Evolutionary conservation across 2,113 vertebrate genomes (phyloP), one percentile per base, ranked within the genome.

Genomic region (Nestor notabilis): DNA sequence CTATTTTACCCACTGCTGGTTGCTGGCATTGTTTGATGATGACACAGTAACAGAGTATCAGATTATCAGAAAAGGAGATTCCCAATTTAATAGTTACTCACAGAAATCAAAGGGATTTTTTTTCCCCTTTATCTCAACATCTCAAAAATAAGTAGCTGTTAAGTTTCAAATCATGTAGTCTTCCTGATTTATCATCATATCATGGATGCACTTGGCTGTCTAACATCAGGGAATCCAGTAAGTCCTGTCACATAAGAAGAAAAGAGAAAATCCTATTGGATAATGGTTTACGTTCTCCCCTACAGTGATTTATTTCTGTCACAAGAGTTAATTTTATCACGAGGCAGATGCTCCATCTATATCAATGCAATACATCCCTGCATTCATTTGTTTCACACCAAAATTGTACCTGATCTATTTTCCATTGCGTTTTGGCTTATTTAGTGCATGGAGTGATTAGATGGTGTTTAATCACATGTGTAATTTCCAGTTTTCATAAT

Each of bases 261-360:
- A 97, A 98, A 97, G 89, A 96, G 96, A 96, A 98, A 98, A 96
- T 97, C 83, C 97, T 94, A 97, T 98, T 98, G 98, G 98, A 97
- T 98, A 97, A 97, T 97, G 96, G 97, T 96, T 97, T 96, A 65
- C 64, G 52, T 97, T 98, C 96, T 97, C 96, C 90, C 92, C 95
- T 97, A 96, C 92, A 80, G 95, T 98, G 98, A 98, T 98, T 98
- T 98, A 98, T 98, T 98, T 98, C 97, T 97, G 97, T 98, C 98
- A 98, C 97, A 98, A 98, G 97, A 97, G 97, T 98, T 98, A 98
- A 98, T 98, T 98, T 98, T 98, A 98, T 98, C 98, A 97, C 33
- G 91, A 98, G 97, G 97, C 98, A 98, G 96, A 98, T 98, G 97
- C 96, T 98, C 90, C 95, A 96, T 97, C 97, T 97, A 80, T 98